Base-by-base conservation (phyloP, 2,113 vertebrate genomes). In the Bufo bufo region DNA sequence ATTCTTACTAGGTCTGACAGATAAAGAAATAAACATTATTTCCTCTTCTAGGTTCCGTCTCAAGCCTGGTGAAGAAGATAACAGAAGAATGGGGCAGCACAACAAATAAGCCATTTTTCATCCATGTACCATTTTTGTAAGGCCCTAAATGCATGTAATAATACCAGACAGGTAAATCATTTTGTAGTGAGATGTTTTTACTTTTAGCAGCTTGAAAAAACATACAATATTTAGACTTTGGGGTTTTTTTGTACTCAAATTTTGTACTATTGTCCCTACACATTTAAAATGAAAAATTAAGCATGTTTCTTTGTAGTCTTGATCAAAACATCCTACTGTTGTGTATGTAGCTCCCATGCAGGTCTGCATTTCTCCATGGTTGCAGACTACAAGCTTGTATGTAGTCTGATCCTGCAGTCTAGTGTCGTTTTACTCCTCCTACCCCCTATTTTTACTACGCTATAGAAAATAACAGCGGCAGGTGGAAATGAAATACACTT, bases 21-120 rank as follows among this genome's bases (percentile, higher is more conserved):
- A 89, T 89, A 75, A 84, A 77, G 61, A 89, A 84, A 84, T 78
- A 89, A 84, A 89, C 87, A 89, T 78, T 56, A 84, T 89, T 89
- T 89, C 59, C 59, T 71, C 61, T 84, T 69, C 74, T 69, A 78
- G 80, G 49, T n/a, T 50, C 82, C 54, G 49, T 84, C 63, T 78
- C 23, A 66, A 84, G 61, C 72, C 58, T 78, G 59, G 77, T 78
- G 50, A 50, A 84, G 82, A 49, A 78, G 87, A 89, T 89, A 89
- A 89, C 81, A 78, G 54, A 59, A n/a, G 58, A 89, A 75, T 88
- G 71, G 80, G 71, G 61, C 80, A 45, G 85, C 43, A 23, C 45
- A 88, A 83, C 56, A 83, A 71, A 77, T 20, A 66, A 82, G 72
- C 23, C 43, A 61, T 82, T 87, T 87, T n/a, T 82, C 69, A 87